Evolutionary conservation across 2,797 vertebrate species (phyloP).

Genomic region (Gallirallus australis): DNA sequence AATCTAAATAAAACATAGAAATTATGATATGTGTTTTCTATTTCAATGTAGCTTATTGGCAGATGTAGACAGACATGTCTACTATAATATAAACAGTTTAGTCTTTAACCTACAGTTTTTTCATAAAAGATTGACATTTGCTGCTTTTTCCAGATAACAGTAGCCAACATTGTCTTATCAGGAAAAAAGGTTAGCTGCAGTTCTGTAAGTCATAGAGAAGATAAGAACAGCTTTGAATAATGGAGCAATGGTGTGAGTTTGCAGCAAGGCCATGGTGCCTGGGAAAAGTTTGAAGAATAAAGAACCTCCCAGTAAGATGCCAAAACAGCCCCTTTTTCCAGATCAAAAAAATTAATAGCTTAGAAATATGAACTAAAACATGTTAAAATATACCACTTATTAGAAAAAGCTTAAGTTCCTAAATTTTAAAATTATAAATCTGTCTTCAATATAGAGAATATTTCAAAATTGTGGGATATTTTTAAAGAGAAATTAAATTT

Average conservation of each 20-base stretch:
- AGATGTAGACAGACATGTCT: slow-evolving; percentile 20
- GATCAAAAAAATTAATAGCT: background rate
- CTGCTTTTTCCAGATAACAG: slow-evolving; percentile 35
- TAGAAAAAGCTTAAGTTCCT: background rate
- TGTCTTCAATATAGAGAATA: background rate
- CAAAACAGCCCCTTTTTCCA: background rate
- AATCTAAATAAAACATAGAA: slow-evolving; percentile 24
- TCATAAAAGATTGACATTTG: slow-evolving; percentile 3
- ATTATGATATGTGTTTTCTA: background rate
- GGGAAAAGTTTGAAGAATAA: slow-evolving; percentile 21
- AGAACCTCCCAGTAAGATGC: background rate
- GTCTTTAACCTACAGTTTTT: slow-evolving; percentile 25
- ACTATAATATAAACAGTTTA: slow-evolving; percentile 50
- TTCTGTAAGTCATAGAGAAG: background rate
- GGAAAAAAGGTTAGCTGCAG: background rate
- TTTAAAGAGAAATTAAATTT: background rate
- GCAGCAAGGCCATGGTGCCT: background rate
- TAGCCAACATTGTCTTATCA: slow-evolving; percentile 12
- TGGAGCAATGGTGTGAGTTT: background rate
- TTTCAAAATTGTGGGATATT: background rate
- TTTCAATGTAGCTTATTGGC: slow-evolving; percentile 17
- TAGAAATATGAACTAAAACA: background rate
- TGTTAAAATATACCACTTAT: background rate
- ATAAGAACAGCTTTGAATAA: slow-evolving; percentile 44
- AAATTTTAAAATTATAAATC: background rate